phyloP scores from a whole-genome alignment of 2,113 vertebrate genomes.

The Crypturellus undulatus region DNA sequence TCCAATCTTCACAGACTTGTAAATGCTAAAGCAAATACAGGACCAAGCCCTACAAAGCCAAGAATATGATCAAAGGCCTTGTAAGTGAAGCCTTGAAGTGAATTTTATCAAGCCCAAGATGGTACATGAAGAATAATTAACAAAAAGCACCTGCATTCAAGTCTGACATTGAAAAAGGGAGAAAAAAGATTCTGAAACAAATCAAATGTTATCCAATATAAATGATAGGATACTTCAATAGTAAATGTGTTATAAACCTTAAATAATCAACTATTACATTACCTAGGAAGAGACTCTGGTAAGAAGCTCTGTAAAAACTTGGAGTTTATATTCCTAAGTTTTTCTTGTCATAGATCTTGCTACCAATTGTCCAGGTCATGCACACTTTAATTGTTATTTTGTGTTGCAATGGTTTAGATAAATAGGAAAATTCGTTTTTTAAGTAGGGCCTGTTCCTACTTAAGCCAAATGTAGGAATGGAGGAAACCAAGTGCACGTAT shows the following conservation, averaged over 20 bases:
- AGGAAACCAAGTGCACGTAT: fast-evolving
- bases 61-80: not conserved
- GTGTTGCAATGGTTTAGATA: not conserved
- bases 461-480: not conserved
- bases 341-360: not conserved
- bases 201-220: not conserved
- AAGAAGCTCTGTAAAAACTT: not conserved
- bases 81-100: not conserved
- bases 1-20: not conserved
- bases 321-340: not conserved
- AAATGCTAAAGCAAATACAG: not conserved
- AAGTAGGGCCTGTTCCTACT: not conserved
- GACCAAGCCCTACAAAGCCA: not conserved
- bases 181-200: not conserved
- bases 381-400: not conserved
- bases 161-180: not conserved
- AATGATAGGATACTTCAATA: not conserved
- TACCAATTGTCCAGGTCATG: not conserved
- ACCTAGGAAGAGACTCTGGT: not conserved
- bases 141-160: not conserved
- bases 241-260: not conserved
- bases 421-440: not conserved
- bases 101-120: not conserved
- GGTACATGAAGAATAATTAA: not conserved
- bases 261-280: not conserved